phyloP scores from a whole-genome alignment of 2,888 invertebrate genomes.

The Andrena hattorfiana region DNA sequence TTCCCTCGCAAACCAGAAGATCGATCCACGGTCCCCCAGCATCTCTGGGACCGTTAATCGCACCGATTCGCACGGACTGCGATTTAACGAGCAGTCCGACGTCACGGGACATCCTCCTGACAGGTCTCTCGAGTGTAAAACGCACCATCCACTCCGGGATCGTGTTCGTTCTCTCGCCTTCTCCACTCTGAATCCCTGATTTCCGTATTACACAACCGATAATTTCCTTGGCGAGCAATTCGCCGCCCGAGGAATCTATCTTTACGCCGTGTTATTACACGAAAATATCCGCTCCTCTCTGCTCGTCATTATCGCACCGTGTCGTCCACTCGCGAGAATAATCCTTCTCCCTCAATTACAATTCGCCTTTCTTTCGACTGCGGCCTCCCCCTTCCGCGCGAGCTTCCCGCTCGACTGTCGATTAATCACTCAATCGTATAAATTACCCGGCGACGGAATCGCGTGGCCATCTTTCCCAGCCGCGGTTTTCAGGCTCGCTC shows the following conservation, averaged over 20 bases:
- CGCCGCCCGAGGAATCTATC: slow-evolving; percentile 4
- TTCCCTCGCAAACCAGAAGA: not conserved
- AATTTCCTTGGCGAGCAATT: slow-evolving; percentile 17
- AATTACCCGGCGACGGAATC: not conserved
- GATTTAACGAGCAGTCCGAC: slow-evolving; percentile 22
- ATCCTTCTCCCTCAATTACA: slow-evolving; percentile 17
- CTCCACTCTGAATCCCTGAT: slow-evolving; percentile 17
- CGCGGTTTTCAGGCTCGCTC: not conserved
- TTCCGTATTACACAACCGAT: slow-evolving; percentile 26
- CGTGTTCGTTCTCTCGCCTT: not conserved
- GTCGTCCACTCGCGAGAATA: slow-evolving; percentile 10
- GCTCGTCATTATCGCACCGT: slow-evolving; percentile 10
- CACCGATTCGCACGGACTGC: slow-evolving; percentile 10
- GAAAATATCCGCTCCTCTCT: not conserved
- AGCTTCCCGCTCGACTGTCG: not conserved
- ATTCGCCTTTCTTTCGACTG: not conserved
- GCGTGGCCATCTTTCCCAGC: not conserved
- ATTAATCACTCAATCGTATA: slow-evolving; percentile 43
- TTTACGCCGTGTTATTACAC: slow-evolving; percentile 27
- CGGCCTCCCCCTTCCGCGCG: not conserved
- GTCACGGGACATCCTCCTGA: slow-evolving; percentile 6
- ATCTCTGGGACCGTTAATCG: not conserved
- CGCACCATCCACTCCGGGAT: not conserved
- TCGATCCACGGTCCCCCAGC: not conserved
- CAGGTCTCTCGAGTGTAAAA: not conserved